Evolutionary conservation across 37 sponge, comb jelly and placozoan species (phyloP).

Genomic region (Ephydatia muelleri): DNA sequence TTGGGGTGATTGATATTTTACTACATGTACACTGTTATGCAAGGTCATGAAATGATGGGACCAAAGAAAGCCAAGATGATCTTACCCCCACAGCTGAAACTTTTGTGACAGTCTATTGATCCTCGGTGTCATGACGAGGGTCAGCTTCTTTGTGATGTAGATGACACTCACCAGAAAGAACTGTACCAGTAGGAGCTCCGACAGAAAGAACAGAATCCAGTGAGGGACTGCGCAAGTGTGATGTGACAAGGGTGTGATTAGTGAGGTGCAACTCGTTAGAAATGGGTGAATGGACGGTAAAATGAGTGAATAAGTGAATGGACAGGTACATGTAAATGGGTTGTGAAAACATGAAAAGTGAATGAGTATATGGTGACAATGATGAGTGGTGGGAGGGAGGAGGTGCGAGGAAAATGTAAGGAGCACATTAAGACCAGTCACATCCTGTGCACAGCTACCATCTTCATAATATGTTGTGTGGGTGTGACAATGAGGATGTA

Average conservation of each 20-base stretch:
- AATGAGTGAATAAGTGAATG: background rate
- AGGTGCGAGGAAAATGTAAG: background rate
- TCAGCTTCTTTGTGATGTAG: slow-evolving; percentile 65
- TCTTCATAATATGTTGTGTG: too few species aligned
- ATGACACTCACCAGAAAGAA: slow-evolving; percentile 56
- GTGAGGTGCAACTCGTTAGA: background rate
- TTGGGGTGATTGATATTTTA: too few species aligned
- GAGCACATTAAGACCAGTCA: background rate
- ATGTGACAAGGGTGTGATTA: background rate
- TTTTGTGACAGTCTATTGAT: slow-evolving; percentile 56
- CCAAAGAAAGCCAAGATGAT: too few species aligned
- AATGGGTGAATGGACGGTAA: background rate
- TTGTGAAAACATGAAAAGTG: background rate
- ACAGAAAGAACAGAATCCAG: slow-evolving; percentile 62
- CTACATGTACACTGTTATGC: too few species aligned
- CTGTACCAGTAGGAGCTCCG: slow-evolving; percentile 62
- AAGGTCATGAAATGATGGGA: too few species aligned
- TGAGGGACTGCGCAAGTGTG: slow-evolving; percentile 31
- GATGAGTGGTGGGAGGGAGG: background rate
- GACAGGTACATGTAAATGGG: background rate
- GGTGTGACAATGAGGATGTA: background rate
- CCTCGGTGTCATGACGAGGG: slow-evolving; percentile 22
- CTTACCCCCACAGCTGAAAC: slow-evolving; percentile 69
- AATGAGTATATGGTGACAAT: background rate
- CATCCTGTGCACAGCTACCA: too few species aligned